phyloP scores from a whole-genome alignment of 2,888 invertebrate species.

The Malthinus seriepunctatus region DNA sequence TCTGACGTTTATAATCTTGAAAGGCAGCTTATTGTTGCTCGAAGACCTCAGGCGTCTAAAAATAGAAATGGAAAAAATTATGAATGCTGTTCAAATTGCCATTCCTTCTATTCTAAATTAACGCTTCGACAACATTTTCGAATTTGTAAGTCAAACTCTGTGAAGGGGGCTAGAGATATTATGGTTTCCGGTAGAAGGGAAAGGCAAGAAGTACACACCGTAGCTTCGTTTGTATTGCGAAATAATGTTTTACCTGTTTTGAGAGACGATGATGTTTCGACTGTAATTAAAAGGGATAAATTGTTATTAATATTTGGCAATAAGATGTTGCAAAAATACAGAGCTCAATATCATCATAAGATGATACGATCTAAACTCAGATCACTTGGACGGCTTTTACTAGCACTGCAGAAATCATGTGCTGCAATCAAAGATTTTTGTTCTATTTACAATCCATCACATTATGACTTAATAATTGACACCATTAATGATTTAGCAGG shows the following conservation, averaged over 20 bases:
- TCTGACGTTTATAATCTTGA: too few species aligned
- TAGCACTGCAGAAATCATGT: conserved; percentile 10
- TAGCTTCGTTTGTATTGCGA: neutral
- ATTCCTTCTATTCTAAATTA: too few species aligned
- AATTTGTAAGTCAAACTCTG: too few species aligned
- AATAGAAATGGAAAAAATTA: too few species aligned
- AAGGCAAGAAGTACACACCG: too few species aligned
- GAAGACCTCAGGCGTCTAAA: too few species aligned
- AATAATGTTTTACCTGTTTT: conserved; percentile 1
- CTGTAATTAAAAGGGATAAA: neutral
- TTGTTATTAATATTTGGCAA: conserved; percentile 8
- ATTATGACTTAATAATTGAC: conserved; percentile 6
- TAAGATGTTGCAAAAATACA: neutral
- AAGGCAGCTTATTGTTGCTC: too few species aligned
- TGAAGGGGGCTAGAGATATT: too few species aligned
- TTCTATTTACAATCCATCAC: neutral
- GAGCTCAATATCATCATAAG: conserved; percentile 1
- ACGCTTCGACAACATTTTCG: too few species aligned
- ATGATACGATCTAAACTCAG: conserved; percentile 13
- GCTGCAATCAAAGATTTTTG: conserved; percentile 7
- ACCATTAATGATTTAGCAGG: conserved; percentile 16
- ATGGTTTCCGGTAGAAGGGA: too few species aligned
- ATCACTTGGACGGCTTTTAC: conserved; percentile 17
- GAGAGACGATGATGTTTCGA: neutral
- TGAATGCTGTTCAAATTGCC: too few species aligned